These are phyloP conservation scores for Spatulosminthurus flaviceps DNA, from an alignment of 2,888 invertebrate species.

Conservation along the genomic window DNA sequence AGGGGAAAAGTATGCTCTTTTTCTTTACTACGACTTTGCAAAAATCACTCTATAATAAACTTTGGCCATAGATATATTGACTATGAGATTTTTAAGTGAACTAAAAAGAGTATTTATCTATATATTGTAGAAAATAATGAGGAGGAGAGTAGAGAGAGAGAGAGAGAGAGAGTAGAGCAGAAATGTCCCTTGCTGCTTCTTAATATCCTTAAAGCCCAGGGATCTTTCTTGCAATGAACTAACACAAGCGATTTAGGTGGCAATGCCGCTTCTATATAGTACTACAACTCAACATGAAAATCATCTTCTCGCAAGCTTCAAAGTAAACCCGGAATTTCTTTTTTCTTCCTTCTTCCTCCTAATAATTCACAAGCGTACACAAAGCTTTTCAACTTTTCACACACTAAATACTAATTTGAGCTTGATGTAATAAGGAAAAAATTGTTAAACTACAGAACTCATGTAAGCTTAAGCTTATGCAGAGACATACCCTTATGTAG, in stretches of 20 bases:
- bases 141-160: slow-evolving; percentile 7
- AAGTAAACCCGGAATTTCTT: slow-evolving; percentile 28
- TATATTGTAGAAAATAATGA: not conserved
- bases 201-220: slow-evolving; percentile 34
- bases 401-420: no score
- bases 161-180: not conserved
- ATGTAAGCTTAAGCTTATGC: no score
- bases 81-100: no score
- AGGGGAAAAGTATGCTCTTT: no score
- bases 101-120: not conserved
- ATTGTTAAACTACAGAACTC: no score
- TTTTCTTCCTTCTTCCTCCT: slow-evolving; percentile 2
- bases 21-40: no score
- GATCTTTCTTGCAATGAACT: slow-evolving; percentile 21
- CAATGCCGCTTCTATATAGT: slow-evolving; percentile 19
- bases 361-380: not conserved
- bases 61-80: no score
- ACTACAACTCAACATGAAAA: not conserved
- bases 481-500: no score
- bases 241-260: slow-evolving; percentile 39
- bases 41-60: no score
- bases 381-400: slow-evolving; percentile 1
- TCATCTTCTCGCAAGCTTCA: slow-evolving; percentile 28
- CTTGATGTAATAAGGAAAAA: no score
- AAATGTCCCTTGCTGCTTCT: slow-evolving; percentile 11